phyloP scores from a whole-genome alignment of 2,888 invertebrate genomes.

The Athalia rosae region DNA sequence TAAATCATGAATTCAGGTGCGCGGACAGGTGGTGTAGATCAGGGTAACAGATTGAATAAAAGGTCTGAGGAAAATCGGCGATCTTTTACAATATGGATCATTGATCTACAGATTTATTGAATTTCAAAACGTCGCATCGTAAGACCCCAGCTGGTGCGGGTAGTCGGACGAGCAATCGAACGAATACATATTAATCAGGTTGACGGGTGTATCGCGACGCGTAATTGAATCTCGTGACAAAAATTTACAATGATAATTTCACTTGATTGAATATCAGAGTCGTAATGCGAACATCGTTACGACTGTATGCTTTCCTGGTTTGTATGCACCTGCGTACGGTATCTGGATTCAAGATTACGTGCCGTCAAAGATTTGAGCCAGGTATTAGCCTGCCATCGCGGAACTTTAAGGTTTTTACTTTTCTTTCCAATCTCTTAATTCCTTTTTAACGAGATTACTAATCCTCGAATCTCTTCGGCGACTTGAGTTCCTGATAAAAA shows the following conservation, averaged over 20 bases:
- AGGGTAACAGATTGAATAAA: constrained; percentile 58
- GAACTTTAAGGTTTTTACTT: no score
- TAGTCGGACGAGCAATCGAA: constrained; percentile 20
- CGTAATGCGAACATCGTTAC: not conserved
- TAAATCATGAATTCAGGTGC: constrained; percentile 65
- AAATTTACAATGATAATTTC: not conserved
- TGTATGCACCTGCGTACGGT: constrained; percentile 19
- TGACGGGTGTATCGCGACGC: constrained; percentile 9
- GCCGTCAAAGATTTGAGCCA: not conserved
- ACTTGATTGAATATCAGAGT: not conserved
- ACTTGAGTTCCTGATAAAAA: constrained; percentile 65
- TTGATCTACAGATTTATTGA: constrained; percentile 20
- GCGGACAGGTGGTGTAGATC: constrained; percentile 64
- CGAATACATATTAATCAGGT: constrained; percentile 9
- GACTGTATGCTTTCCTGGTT: constrained; percentile 19
- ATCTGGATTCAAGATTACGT: constrained; percentile 13
- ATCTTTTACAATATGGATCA: constrained; percentile 17
- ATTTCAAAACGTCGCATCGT: not conserved
- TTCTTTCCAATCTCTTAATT: no score
- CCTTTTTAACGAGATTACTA: not conserved
- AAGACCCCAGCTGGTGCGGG: not conserved
- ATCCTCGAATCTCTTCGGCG: constrained; percentile 58
- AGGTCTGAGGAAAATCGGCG: not conserved
- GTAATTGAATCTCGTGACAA: not conserved
- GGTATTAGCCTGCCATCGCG: no score